These are phyloP conservation scores for Lineus longissimus DNA, from an alignment of 1,140 invertebrate genomes.

Conservation along the genomic window DNA sequence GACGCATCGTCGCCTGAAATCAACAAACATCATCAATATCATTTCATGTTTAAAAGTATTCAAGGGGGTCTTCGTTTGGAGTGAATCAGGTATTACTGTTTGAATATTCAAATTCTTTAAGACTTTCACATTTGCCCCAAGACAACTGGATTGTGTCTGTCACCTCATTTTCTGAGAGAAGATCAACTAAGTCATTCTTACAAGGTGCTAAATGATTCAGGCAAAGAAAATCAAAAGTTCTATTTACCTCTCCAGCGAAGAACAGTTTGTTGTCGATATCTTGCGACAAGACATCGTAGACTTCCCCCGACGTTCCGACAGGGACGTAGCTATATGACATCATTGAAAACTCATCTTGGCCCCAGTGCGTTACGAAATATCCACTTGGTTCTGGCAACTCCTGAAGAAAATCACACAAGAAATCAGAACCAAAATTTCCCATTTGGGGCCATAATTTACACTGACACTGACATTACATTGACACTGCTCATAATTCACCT, in stretches of 20 bases:
- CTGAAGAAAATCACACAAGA: conserved; percentile 18
- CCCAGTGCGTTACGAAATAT: conserved; percentile 55
- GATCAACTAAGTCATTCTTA: too few relatives aligned
- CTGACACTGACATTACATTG: too few relatives aligned
- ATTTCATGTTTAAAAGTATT: conserved; percentile 1
- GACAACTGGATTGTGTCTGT: too few relatives aligned
- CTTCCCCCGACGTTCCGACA: conserved; percentile 42
- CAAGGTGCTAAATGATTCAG: too few relatives aligned
- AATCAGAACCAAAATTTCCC: conserved; percentile 8
- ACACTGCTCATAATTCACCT: too few relatives aligned
- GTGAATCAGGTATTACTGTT: too few relatives aligned
- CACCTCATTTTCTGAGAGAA: too few relatives aligned
- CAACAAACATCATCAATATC: conserved; percentile 8
- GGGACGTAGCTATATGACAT: conserved; percentile 57
- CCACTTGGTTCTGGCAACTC: conserved; percentile 46
- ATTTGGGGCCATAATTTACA: too few relatives aligned
- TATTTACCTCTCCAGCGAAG: conserved; percentile 57
- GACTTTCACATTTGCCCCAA: too few relatives aligned
- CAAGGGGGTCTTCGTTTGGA: too few relatives aligned
- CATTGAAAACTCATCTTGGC: conserved; percentile 37
- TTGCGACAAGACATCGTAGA: conserved; percentile 51
- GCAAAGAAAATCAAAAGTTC: too few relatives aligned
- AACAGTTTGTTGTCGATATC: conserved; percentile 50
- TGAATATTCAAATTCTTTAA: too few relatives aligned
- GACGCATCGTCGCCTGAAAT: conserved; percentile 54